phyloP scores from a whole-genome alignment of 2,888 invertebrate genomes.

The Drosophila tripunctata region DNA sequence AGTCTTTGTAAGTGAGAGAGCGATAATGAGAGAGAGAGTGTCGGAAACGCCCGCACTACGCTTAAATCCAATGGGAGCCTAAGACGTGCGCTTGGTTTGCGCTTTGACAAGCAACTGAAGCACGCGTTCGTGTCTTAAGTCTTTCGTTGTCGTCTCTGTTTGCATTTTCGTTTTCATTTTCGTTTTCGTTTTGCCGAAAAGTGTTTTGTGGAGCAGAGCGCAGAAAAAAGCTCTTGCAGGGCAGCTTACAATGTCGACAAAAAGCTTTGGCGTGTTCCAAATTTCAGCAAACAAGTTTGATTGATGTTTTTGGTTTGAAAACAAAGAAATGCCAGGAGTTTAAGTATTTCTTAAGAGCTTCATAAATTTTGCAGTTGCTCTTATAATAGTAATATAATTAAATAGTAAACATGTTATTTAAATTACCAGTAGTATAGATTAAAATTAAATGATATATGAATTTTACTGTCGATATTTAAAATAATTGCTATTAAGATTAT shows the following conservation, averaged over 20 bases:
- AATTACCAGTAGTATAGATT: too few relatives aligned
- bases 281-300: neutral
- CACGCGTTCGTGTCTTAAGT: conserved; percentile 65
- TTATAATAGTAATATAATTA: too few relatives aligned
- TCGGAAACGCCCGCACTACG: neutral
- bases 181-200: conserved; percentile 32
- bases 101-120: conserved; percentile 69
- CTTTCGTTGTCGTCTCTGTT: conserved; percentile 51
- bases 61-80: neutral
- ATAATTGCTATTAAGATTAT: too few relatives aligned
- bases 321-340: too few relatives aligned
- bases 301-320: too few relatives aligned
- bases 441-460: too few relatives aligned
- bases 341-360: too few relatives aligned
- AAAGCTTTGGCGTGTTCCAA: conserved; percentile 17
- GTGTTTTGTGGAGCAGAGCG: conserved; percentile 23
- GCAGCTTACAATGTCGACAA: neutral
- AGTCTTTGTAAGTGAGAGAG: neutral
- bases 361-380: too few relatives aligned
- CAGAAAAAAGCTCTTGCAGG: conserved; percentile 31
- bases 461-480: too few relatives aligned
- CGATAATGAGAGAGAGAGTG: neutral
- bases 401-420: too few relatives aligned
- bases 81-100: conserved; percentile 63
- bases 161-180: conserved; percentile 30